Conservation (phyloP, 2,888 invertebrate genomes). For the Machimus atricapillus region DNA sequence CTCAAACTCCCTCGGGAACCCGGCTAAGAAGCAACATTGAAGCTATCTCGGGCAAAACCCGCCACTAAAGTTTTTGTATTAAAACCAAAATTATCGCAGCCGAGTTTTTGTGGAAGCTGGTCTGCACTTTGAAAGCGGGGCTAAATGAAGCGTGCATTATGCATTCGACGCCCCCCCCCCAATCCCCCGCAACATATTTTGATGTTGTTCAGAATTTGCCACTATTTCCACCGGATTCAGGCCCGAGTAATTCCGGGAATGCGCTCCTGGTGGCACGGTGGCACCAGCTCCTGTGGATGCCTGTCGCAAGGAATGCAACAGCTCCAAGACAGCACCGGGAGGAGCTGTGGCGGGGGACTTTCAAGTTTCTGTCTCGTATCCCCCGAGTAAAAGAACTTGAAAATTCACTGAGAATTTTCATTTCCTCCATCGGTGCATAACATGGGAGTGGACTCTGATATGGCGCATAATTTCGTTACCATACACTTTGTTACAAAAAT, state of each 20-base stretch:
- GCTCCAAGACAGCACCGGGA: background rate
- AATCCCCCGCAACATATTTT: background rate
- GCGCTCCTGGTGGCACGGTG: background rate
- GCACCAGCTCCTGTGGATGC: background rate
- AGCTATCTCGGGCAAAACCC: background rate
- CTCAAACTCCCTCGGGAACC: background rate
- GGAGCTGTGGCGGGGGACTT: background rate
- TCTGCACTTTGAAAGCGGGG: background rate
- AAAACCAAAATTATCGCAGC: background rate
- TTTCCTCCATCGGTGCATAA: background rate
- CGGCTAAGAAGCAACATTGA: background rate
- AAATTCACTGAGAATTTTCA: background rate
- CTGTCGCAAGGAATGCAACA: background rate
- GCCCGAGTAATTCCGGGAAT: background rate
- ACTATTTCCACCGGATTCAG: background rate
- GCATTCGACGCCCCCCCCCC: background rate
- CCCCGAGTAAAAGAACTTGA: background rate
- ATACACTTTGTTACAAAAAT: background rate
- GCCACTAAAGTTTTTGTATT: background rate
- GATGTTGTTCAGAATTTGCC: background rate
- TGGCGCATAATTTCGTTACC: background rate
- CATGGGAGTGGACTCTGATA: background rate
- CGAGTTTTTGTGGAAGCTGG: background rate
- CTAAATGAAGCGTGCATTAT: conserved; percentile 13
- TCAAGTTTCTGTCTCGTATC: background rate